phyloP scores from a whole-genome alignment of 2,888 invertebrate species.

The Polydrusus pterygomalis region DNA sequence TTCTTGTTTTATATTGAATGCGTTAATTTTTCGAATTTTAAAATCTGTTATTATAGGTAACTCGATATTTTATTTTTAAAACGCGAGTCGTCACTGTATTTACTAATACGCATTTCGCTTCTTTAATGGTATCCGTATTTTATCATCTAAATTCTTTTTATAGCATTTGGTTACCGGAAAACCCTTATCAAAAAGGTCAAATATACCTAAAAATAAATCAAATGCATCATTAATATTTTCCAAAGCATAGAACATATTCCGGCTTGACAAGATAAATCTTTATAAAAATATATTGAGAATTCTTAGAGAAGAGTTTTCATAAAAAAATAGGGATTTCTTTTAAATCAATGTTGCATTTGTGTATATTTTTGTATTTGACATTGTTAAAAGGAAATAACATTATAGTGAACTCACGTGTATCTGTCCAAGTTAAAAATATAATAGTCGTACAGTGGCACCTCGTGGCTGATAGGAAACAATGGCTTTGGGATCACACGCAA shows the following conservation, averaged over 20 bases:
- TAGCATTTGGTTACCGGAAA: conserved; percentile 24
- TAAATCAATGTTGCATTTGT: neutral
- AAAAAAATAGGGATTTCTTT: neutral
- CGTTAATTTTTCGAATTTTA: too few species aligned
- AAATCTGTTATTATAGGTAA: too few species aligned
- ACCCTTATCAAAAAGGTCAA: conserved; percentile 24
- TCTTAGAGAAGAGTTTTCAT: neutral
- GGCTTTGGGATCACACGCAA: too few species aligned
- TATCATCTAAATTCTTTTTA: conserved; percentile 15
- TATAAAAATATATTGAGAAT: conserved; percentile 14
- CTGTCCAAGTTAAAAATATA: too few species aligned
- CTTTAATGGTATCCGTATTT: conserved; percentile 4
- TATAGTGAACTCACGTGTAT: too few species aligned
- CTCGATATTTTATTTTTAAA: neutral
- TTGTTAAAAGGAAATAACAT: too few species aligned
- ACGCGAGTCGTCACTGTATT: neutral
- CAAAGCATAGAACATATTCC: conserved; percentile 17
- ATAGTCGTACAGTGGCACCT: too few species aligned
- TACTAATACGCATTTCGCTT: neutral
- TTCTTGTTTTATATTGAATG: too few species aligned
- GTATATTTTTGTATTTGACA: too few species aligned
- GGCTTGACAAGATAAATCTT: conserved; percentile 20
- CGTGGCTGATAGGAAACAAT: too few species aligned
- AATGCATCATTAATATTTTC: conserved; percentile 24
- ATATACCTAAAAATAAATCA: conserved; percentile 19